Evolutionary conservation across 1,140 invertebrate species (phyloP), one percentile per base, ranked within the genome.

Genomic region (Penaeus japonicus): DNA sequence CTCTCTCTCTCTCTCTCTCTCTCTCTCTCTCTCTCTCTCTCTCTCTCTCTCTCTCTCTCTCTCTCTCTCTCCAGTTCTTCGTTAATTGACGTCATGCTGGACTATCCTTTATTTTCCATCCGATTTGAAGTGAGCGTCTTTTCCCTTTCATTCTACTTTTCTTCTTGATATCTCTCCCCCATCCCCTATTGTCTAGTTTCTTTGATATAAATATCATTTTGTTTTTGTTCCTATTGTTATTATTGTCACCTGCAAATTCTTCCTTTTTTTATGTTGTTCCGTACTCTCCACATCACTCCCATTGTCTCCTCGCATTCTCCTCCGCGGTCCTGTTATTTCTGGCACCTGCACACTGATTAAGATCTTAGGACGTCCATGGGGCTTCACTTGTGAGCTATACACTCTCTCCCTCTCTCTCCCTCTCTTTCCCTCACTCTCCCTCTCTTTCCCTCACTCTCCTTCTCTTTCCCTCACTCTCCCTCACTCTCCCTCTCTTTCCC

Each of bases 381-480:
- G 20, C 47, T 54, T 12, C 17, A 20, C n/a, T 27, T 47, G 1
- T 18, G 27, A 4, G 27, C 53, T 55, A 20, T 55, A 27, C 30
- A 47, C 54, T n/a, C 30, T 54, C 53, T 80, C 35, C 54, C 47
- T 75, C 73, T 47, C 18, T 54, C 35, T 80, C 20, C 27, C 22
- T 15, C 24, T 77, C 24, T 27, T 47, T 77, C 73, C 47, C 73
- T 77, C 73, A n/a, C 73, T 77, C 24, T 77, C 73, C 32, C 73
- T 73, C 70, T 73, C 70, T 73, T 32, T 73, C 70, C 35, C 70
- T 73, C 70, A 30, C 70, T 73, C 77, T 47, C 78, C 24, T 27
- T 80, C 78, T 80, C 32, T 80, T 47, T 80, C 78, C 54, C 39
- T 80, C 78, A 54, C 32, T 80, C 78, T 47, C 47, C 78, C 20